These are phyloP conservation scores for Cacatua alba DNA, from an alignment of 2,113 vertebrate species.

Conservation along the genomic window DNA sequence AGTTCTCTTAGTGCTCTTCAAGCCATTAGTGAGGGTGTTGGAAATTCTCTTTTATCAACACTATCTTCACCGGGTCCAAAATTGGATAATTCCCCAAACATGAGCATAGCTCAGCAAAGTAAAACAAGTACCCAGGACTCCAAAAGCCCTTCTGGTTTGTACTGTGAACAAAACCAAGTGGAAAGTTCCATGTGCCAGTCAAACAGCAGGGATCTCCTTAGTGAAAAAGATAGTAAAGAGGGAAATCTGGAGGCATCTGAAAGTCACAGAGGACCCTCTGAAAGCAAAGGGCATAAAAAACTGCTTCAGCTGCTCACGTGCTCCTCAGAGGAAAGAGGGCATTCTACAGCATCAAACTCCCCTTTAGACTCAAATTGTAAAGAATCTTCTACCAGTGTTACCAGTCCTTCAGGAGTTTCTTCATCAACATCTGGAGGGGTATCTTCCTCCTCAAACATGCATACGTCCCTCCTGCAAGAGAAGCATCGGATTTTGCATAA, in stretches of 20 bases:
- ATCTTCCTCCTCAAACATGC: slow-evolving; percentile 82
- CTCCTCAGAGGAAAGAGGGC: slow-evolving; percentile 87
- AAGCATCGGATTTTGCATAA: slow-evolving; percentile 98
- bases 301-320: slow-evolving; percentile 94
- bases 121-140: slow-evolving; percentile 84
- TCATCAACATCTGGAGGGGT: slow-evolving; percentile 85
- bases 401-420: slow-evolving; percentile 91
- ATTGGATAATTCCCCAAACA: slow-evolving; percentile 87
- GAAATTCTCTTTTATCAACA: slow-evolving; percentile 88
- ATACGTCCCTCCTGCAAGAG: slow-evolving; percentile 89
- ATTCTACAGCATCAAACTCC: slow-evolving; percentile 71
- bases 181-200: slow-evolving; percentile 87
- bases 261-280: slow-evolving; percentile 78
- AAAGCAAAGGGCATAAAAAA: slow-evolving; percentile 93
- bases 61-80: slow-evolving; percentile 91
- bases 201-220: slow-evolving; percentile 81
- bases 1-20: slow-evolving; percentile 96
- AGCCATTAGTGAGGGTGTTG: slow-evolving; percentile 97
- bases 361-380: slow-evolving; percentile 82
- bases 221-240: slow-evolving; percentile 82
- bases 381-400: slow-evolving; percentile 81
- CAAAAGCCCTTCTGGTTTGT: slow-evolving; percentile 85
- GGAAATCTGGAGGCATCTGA: slow-evolving; percentile 74
- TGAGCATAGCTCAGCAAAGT: slow-evolving; percentile 82
- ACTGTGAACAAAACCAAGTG: slow-evolving; percentile 82